phyloP scores from a whole-genome alignment of 1,140 invertebrate species.

The Monochamus saltuarius region DNA sequence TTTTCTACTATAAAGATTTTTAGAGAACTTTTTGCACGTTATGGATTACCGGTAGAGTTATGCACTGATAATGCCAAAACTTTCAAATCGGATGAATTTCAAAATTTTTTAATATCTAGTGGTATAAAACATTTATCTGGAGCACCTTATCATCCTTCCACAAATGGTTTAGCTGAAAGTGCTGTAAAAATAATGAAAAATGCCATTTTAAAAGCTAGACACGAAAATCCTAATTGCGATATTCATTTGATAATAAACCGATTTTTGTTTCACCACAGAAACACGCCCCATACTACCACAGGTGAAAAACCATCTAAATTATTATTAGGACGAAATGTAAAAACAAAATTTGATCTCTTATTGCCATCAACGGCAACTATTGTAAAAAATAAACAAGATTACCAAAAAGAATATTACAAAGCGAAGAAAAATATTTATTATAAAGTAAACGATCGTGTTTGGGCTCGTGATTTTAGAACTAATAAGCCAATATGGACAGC shows the following conservation, averaged over 20 bases:
- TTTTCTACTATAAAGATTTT: slow-evolving; percentile 23
- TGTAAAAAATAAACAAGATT: slow-evolving; percentile 6
- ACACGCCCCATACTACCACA: slow-evolving; percentile 24
- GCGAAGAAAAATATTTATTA: slow-evolving; percentile 3
- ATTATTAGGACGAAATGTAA: slow-evolving; percentile 14
- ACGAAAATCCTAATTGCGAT: slow-evolving; percentile 1
- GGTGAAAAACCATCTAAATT: slow-evolving; percentile 21
- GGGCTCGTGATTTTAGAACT: slow-evolving; percentile 11
- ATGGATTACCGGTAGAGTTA: slow-evolving; percentile 26
- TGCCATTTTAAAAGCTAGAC: not conserved
- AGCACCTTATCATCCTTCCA: slow-evolving; percentile 18
- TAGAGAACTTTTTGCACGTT: slow-evolving; percentile 22
- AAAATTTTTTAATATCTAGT: slow-evolving; percentile 23
- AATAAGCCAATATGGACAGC: slow-evolving; percentile 6
- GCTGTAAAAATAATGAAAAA: slow-evolving; percentile 21
- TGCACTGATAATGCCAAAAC: slow-evolving; percentile 24
- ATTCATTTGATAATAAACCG: slow-evolving; percentile 5
- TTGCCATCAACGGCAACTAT: slow-evolving; percentile 2
- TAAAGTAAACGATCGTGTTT: slow-evolving; percentile 10
- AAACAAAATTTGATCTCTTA: slow-evolving; percentile 20
- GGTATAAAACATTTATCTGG: slow-evolving; percentile 2
- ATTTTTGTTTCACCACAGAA: slow-evolving; percentile 25
- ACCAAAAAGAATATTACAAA: slow-evolving; percentile 7
- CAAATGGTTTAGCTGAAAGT: slow-evolving; percentile 18
- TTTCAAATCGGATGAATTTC: slow-evolving; percentile 29